phyloP scores from a whole-genome alignment of 2,797 vertebrate genomes.

The Thamnophis elegans region DNA sequence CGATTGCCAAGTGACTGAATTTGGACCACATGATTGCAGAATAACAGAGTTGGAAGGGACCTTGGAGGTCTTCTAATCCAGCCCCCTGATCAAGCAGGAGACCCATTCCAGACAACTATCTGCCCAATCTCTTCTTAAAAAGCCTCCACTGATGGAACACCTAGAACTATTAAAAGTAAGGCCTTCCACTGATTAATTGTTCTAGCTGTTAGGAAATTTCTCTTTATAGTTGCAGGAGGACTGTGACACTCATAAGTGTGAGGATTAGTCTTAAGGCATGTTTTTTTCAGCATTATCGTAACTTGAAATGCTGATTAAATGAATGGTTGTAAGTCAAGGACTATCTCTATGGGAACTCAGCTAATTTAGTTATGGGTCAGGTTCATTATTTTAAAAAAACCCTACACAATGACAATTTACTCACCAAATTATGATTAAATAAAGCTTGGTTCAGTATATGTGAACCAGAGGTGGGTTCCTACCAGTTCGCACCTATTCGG shows the following conservation, averaged over 20 bases:
- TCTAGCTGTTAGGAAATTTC: neutral
- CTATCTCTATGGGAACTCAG: neutral
- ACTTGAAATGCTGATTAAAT: neutral
- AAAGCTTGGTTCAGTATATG: neutral
- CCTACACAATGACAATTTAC: neutral
- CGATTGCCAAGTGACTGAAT: no score
- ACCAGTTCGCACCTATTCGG: no score
- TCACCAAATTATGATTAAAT: neutral
- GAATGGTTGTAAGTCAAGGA: neutral
- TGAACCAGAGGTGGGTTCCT: no score
- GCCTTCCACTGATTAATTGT: neutral
- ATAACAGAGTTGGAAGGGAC: no score
- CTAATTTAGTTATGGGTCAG: neutral
- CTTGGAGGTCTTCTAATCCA: no score
- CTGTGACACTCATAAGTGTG: neutral
- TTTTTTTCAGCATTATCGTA: neutral
- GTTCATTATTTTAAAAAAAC: neutral
- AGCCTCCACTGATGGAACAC: no score
- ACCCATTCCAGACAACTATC: no score
- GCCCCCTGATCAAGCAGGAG: no score
- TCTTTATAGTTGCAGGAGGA: neutral
- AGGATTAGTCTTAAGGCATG: neutral
- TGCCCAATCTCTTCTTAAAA: no score
- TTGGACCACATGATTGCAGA: no score
- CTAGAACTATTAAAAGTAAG: neutral